Conservation (phyloP, 2,797 vertebrate species). For the Microhierax caerulescens region DNA sequence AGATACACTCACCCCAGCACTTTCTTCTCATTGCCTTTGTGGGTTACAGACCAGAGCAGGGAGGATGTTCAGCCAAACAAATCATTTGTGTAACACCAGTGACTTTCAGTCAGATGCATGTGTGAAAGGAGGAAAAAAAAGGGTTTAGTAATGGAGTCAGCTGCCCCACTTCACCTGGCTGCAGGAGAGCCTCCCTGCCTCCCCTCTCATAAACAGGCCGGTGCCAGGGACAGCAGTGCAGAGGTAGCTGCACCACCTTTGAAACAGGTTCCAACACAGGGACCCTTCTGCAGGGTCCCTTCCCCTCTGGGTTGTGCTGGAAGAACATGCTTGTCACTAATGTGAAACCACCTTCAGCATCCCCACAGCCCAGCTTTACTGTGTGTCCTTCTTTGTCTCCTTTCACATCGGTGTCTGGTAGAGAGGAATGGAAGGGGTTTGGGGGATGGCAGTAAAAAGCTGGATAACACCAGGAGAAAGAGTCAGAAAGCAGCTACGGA, state of each 20-base stretch:
- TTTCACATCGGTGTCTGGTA: neutral
- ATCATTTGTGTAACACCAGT: neutral
- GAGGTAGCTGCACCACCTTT: neutral
- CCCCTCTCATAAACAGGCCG: neutral
- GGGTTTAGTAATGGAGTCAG: neutral
- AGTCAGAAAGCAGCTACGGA: neutral
- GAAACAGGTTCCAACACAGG: neutral
- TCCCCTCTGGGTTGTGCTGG: neutral
- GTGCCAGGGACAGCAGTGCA: fast-evolving
- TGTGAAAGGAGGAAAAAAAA: neutral
- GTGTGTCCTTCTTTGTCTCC: neutral
- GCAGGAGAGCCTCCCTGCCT: neutral
- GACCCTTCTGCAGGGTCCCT: neutral
- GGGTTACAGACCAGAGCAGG: neutral
- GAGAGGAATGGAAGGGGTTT: neutral
- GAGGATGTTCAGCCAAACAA: neutral
- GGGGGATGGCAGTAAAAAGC: neutral
- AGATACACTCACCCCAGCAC: neutral
- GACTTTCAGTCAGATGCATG: neutral
- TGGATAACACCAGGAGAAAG: neutral
- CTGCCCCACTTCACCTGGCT: neutral
- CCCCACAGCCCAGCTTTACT: neutral
- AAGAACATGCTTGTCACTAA: fast-evolving
- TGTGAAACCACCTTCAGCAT: neutral
- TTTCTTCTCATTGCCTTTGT: neutral